Evolutionary conservation across 1,140 invertebrate genomes (phyloP).

Genomic region (Dryas iulia): DNA sequence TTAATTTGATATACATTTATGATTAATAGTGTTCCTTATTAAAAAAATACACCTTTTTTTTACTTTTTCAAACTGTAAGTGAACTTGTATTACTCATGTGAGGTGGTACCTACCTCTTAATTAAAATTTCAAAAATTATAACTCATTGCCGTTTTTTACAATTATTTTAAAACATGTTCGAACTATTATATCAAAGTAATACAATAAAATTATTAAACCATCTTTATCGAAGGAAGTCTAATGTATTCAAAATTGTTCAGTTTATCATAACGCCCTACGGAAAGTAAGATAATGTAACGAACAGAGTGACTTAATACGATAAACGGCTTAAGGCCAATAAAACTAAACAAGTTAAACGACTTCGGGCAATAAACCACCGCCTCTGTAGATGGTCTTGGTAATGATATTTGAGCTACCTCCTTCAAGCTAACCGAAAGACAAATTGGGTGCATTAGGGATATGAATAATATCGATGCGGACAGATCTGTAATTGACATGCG

Average conservation of each 20-base stretch:
- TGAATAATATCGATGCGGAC: slow-evolving; percentile 46
- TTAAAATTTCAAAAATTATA: too few relatives aligned
- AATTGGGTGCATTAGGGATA: slow-evolving; percentile 40
- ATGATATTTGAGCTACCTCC: slow-evolving; percentile 53
- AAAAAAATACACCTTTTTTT: too few relatives aligned
- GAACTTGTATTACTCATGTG: too few relatives aligned
- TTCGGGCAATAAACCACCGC: slow-evolving; percentile 57
- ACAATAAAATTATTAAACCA: neutral
- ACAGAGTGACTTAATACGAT: slow-evolving; percentile 65
- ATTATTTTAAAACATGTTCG: too few relatives aligned
- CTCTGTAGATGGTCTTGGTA: slow-evolving; percentile 43
- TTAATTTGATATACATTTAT: neutral
- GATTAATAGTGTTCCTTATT: too few relatives aligned
- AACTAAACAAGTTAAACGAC: slow-evolving; percentile 73
- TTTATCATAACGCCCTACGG: slow-evolving; percentile 56
- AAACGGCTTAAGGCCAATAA: slow-evolving; percentile 68
- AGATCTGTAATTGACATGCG: slow-evolving; percentile 48
- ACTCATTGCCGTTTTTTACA: too few relatives aligned
- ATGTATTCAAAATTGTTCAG: slow-evolving; percentile 49
- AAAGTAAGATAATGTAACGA: slow-evolving; percentile 57
- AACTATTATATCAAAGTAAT: neutral
- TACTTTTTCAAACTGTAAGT: too few relatives aligned
- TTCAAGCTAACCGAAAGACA: slow-evolving; percentile 40
- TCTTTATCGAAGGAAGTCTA: slow-evolving; percentile 38
- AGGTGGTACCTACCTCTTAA: too few relatives aligned